Evolutionary conservation across 2,888 invertebrate species (phyloP).

Genomic region (Reticulitermes lucifugus): DNA sequence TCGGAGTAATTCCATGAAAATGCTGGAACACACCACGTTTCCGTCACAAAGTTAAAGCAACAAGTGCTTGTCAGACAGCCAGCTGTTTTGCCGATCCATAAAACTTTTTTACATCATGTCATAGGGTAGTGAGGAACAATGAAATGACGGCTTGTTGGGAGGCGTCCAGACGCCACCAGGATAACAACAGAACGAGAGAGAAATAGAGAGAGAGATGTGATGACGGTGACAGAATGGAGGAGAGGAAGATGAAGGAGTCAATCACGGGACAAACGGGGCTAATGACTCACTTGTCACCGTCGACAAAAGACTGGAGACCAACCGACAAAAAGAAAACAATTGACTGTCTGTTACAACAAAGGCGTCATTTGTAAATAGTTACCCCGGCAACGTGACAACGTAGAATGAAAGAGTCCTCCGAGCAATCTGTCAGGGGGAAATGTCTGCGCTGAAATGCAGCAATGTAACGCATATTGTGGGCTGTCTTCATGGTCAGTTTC

Average conservation of each 20-base stretch:
- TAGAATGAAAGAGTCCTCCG: background rate
- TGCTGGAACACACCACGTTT: too few relatives aligned
- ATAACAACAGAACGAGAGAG: background rate
- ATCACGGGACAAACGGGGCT: conserved; percentile 33
- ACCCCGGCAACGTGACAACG: conserved; percentile 14
- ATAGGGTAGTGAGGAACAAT: background rate
- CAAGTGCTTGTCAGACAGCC: background rate
- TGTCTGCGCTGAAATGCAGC: too few relatives aligned
- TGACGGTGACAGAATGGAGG: background rate
- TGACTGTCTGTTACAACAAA: conserved; percentile 36
- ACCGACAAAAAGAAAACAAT: conserved; percentile 31
- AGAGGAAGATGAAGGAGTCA: conserved; percentile 30
- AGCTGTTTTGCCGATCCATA: background rate
- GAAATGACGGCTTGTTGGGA: background rate
- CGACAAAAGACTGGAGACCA: background rate
- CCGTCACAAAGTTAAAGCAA: background rate
- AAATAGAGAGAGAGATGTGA: background rate
- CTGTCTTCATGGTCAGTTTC: too few relatives aligned
- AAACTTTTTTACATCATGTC: background rate
- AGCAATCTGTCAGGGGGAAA: conserved; percentile 32
- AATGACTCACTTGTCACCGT: conserved; percentile 44
- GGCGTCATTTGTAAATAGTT: conserved; percentile 38
- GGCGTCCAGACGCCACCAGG: conserved; percentile 1
- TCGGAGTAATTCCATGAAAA: too few relatives aligned
- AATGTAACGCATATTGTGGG: too few relatives aligned